phyloP scores from a whole-genome alignment of 2,888 invertebrate genomes.

The Maniola hyperantus region DNA sequence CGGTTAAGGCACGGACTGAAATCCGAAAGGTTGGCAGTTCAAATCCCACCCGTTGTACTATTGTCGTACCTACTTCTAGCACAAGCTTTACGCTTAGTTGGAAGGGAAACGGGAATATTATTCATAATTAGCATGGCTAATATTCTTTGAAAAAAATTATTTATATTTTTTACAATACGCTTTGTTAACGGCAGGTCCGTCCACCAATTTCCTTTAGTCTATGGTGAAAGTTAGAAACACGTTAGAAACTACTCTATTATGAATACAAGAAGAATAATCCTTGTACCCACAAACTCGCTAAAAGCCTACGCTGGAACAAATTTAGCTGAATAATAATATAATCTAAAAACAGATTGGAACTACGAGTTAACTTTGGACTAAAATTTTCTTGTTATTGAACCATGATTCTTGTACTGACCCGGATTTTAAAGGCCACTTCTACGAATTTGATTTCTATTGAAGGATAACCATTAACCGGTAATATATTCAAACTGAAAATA shows the following conservation, averaged over 20 bases:
- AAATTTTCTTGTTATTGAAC: neutral
- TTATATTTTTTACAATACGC: neutral
- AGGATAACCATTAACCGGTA: neutral
- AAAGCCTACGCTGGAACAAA: neutral
- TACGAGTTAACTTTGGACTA: neutral
- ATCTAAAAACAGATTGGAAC: conserved; percentile 11
- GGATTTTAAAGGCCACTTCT: neutral
- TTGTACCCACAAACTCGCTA: conserved; percentile 5
- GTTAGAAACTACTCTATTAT: conserved; percentile 2
- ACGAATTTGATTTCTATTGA: neutral
- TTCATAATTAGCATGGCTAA: no score
- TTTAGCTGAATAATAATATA: neutral
- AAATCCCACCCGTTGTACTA: no score
- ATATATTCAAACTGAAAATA: neutral
- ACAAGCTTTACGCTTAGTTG: no score
- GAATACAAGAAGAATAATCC: conserved; percentile 1
- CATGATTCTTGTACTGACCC: neutral
- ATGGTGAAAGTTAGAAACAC: neutral
- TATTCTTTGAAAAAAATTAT: no score
- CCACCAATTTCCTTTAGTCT: neutral
- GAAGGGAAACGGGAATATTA: no score
- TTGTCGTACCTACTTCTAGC: no score
- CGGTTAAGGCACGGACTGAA: no score
- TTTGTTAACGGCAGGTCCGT: neutral
- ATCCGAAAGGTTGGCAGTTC: no score